Evolutionary conservation across 1,140 invertebrate genomes (phyloP), one percentile per base, ranked within the genome.

Genomic region (Aradophagus sp.): DNA sequence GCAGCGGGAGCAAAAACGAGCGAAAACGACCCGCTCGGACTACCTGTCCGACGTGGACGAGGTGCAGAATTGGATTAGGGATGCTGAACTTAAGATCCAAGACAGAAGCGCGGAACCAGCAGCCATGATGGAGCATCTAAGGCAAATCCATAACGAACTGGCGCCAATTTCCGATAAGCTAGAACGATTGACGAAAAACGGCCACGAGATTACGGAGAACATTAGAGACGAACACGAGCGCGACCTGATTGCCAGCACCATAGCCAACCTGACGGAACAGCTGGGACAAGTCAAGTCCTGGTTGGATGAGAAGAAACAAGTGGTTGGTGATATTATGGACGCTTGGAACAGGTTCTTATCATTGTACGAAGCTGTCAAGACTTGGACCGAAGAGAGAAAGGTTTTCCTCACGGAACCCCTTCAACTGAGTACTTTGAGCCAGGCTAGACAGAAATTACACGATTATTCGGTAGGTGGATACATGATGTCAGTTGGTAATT

Each of bases 381-480:
- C 88, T 35, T 97, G 96, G 96, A 90, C 92, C 1, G 88, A 90
- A 29, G 93, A 94, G 68, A 95, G 96, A 80, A 90, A 89, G 53
- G 86, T 88, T 31, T 94, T 97, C 87, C 85, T 97, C 2, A 86
- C 88, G 42, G 90, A 93, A 79, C 91, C 93, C 7, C 86, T 97
- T 2, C 89, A 90, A 63, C 87, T 96, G 65, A 90, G 88, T 61
- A 93, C 91, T 29, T 87, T 97, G 74, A 89, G 90, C 67, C 91
- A 94, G 77, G 90, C 94, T 11, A 91, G 92, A 74, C 92, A 94
- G 68, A 95, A 92, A 86, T 87, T 96, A 41, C 93, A 94, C 79
- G 93, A 95, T 82, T 96, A 96, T 84, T 91, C 91, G 85, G 94
- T 96, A 89, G 75, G 89, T 87, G n/a, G n/a, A n/a, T n/a, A n/a